Evolutionary conservation across 2,888 invertebrate genomes (phyloP).

Genomic region (Cerastoderma edule): DNA sequence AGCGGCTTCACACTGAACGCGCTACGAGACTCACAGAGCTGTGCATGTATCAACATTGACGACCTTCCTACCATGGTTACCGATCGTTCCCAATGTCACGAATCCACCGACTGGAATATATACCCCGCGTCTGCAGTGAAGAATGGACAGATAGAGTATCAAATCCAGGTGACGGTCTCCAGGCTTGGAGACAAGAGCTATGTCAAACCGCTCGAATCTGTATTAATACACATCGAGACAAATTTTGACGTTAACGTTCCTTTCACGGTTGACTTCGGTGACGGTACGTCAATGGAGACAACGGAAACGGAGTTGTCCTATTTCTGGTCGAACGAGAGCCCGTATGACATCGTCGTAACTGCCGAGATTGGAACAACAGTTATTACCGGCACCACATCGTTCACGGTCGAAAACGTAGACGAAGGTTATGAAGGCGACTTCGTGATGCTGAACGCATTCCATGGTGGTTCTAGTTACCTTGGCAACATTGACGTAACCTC

Average conservation of each 20-base stretch:
- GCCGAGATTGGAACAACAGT: constrained; percentile 63
- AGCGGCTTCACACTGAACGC: constrained; percentile 45
- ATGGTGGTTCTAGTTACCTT: constrained; percentile 39
- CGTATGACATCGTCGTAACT: constrained; percentile 68
- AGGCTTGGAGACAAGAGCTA: constrained; percentile 69
- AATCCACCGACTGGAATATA: constrained; percentile 57
- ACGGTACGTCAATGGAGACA: constrained; percentile 64
- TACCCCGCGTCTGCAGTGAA: constrained; percentile 62
- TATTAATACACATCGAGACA: constrained; percentile 64
- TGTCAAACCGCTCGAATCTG: constrained; percentile 77
- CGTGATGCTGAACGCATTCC: constrained; percentile 61
- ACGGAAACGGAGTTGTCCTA: constrained; percentile 64
- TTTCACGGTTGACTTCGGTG: constrained; percentile 76
- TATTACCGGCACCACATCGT: constrained; percentile 55
- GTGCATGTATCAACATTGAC: constrained; percentile 52
- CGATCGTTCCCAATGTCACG: constrained; percentile 27
- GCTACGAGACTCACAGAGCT: constrained; percentile 33
- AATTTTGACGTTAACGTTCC: constrained; percentile 59
- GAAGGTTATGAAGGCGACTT: constrained; percentile 71
- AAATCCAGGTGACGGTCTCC: constrained; percentile 48
- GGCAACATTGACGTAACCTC: constrained; percentile 59
- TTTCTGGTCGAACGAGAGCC: constrained; percentile 70
- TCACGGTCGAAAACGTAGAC: constrained; percentile 69
- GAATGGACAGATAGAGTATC: constrained; percentile 42
- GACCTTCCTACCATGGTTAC: constrained; percentile 10